These are phyloP conservation scores for Malurus splendens DNA, from an alignment of 2,797 vertebrate genomes.

Conservation along the genomic window DNA sequence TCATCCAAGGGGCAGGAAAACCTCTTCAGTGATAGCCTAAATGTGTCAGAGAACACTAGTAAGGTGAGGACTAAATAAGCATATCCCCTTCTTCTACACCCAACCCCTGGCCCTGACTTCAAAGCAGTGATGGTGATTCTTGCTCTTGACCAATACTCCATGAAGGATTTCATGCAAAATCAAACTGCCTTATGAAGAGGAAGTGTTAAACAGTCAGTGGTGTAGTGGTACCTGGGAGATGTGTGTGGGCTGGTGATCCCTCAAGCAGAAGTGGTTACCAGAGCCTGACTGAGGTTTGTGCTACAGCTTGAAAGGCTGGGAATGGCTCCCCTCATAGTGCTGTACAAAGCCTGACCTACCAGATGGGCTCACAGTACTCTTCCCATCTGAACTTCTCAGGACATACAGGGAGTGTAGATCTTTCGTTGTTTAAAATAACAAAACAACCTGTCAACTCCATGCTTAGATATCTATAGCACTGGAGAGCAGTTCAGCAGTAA, in stretches of 20 bases:
- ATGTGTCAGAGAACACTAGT: neutral
- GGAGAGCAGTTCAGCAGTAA: neutral
- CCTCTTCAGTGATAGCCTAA: neutral
- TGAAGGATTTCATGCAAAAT: neutral
- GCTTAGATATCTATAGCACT: neutral
- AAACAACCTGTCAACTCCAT: neutral
- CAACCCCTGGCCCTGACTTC: neutral
- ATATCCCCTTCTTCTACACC: neutral
- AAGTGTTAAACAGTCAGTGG: neutral
- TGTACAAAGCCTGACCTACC: neutral
- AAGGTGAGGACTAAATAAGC: neutral
- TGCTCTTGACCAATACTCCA: neutral
- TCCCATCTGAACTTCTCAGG: neutral
- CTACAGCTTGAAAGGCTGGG: neutral
- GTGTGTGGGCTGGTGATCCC: neutral
- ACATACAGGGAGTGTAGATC: neutral
- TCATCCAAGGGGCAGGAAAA: neutral
- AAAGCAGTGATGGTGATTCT: neutral
- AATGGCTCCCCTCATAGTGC: neutral
- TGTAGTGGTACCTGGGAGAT: neutral
- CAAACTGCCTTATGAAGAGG: neutral
- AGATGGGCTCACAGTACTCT: neutral
- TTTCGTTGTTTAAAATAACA: neutral
- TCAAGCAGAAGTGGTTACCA: neutral
- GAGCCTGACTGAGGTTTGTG: neutral